Evolutionary conservation across 1,140 invertebrate species (phyloP), one percentile per base, ranked within the genome.

Genomic region (Euwallacea fornicatus): DNA sequence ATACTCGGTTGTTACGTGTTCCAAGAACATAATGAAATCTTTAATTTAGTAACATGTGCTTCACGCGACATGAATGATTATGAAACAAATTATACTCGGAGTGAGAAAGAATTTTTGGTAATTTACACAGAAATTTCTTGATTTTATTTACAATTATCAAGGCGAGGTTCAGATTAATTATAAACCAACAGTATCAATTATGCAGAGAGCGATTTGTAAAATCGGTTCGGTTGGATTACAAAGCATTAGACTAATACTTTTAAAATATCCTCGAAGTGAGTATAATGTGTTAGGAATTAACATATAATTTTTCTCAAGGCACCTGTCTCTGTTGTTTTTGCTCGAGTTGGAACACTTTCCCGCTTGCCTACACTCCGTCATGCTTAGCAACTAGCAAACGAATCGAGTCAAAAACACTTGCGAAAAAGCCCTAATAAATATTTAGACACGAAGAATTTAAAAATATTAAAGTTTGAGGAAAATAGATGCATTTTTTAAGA

Each of bases 51-150:
- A 11, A 6, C 46, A 3, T 50, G 46, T 6, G 6, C 0, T 50
- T 50, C 46, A 11, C 46, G 46, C 46, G 7, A 50, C 6, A 50
- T 50, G 46, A 50, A 50, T 50, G 46, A 50, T 50, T 6, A 50
- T 50, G 46, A 50, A 50, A 50, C 7, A 50, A 50, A 50, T 50
- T 50, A 50, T 50, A 50, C 9, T 50, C 46, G 13, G 13, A 50
- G 2, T 11, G 46, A 50, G 46, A 50, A 50, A 6, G 46, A 50
- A 6, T 50, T 50, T 50, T 50, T 50, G 13, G 46, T 13, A 11
- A 50, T 50, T 11, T 50, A 50, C 46, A 11, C 46, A 50, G 46
- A 50, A 50, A 50, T 50, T 50, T 50, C 46, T 11, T 50, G 13
- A 13, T 50, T 50, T 50, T 50, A 50, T 50, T 3, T 50, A 50